These are phyloP conservation scores for Argyresthia albistria DNA, from an alignment of 2,888 invertebrate species.

Conservation along the genomic window DNA sequence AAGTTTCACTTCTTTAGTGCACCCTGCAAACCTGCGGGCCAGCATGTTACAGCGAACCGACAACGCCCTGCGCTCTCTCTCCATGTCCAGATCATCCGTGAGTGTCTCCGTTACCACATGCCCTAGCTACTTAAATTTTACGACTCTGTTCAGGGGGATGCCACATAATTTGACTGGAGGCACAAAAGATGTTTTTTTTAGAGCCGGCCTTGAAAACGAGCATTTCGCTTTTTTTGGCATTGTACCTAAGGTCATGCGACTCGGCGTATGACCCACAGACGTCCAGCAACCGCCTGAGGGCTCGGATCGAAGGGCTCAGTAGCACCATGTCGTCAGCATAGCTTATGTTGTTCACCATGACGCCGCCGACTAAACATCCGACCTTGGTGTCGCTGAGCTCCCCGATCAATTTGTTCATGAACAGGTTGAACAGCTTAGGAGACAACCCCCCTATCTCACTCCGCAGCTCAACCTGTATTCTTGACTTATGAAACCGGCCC, in stretches of 20 bases:
- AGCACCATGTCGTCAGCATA: slow-evolving; percentile 12
- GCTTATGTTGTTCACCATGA: too few species aligned
- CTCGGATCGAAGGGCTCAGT: slow-evolving; percentile 13
- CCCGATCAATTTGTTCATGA: not conserved
- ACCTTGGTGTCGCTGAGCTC: not conserved
- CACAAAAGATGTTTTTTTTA: not conserved
- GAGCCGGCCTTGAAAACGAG: not conserved
- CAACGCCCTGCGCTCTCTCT: slow-evolving; percentile 1
- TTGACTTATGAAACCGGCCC: slow-evolving; percentile 9
- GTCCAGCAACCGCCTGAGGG: slow-evolving; percentile 8
- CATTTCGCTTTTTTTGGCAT: not conserved
- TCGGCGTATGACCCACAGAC: slow-evolving; percentile 9
- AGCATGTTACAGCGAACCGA: not conserved
- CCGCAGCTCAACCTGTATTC: slow-evolving; percentile 9
- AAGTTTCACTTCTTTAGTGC: not conserved
- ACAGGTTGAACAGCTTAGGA: not conserved
- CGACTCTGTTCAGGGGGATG: not conserved
- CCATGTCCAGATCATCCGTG: not conserved
- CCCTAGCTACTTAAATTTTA: not conserved
- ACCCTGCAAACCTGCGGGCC: not conserved
- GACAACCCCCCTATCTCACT: too few species aligned
- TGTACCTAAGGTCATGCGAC: not conserved
- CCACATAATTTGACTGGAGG: not conserved
- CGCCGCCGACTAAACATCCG: not conserved
- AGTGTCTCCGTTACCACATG: not conserved